A percentile compares a stretch with the other conserved stretches of the same genome.
Evolutionary conservation across 2,797 vertebrate genomes (phyloP).

Genomic region (Pseudotriccus pelzelni): DNA sequence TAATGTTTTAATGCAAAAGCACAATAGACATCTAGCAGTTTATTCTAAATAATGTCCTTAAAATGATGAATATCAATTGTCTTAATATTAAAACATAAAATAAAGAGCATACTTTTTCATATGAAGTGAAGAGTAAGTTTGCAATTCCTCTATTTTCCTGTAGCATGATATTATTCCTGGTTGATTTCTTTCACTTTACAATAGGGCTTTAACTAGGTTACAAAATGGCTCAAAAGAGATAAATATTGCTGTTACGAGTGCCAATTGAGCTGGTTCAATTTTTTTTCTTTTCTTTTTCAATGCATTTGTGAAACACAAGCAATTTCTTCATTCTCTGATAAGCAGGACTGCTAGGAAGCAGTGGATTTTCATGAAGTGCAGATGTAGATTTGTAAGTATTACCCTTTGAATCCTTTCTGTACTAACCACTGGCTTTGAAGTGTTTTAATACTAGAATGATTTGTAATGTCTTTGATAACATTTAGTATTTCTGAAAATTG

Average conservation of each 20-base stretch:
- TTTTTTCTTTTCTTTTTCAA: neutral
- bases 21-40: neutral
- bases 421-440: neutral
- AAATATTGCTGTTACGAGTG: neutral
- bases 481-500: neutral
- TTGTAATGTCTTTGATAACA: neutral
- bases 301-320: neutral
- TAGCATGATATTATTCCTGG: neutral
- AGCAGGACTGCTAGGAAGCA: neutral
- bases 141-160: neutral
- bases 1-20: neutral
- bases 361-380: neutral
- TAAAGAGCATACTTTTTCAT: neutral
- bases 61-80: neutral
- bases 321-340: neutral
- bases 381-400: neutral
- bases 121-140: neutral
- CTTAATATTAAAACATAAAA: neutral
- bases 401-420: neutral
- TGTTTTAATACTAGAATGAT: neutral
- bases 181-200: neutral
- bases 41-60: neutral
- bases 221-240: neutral
- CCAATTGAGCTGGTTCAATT: neutral
- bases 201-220: neutral